phyloP scores from a whole-genome alignment of 2,797 vertebrate genomes.

The Glyptemys insculpta region DNA sequence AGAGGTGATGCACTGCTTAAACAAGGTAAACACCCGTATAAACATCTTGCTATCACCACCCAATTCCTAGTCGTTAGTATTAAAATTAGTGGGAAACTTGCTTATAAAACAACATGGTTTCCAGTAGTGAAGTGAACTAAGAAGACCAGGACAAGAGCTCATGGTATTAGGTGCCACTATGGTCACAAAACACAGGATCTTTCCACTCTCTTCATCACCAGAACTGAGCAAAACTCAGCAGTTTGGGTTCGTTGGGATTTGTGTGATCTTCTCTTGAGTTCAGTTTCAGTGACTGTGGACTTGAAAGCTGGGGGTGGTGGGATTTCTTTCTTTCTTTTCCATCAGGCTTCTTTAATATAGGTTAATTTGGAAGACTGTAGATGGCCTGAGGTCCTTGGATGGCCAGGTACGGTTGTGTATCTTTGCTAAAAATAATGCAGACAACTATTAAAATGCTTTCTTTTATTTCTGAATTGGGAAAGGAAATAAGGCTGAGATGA shows the following conservation, averaged over 20 bases:
- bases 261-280: neutral
- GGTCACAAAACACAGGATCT: neutral
- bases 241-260: neutral
- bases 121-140: neutral
- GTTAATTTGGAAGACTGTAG: neutral
- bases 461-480: neutral
- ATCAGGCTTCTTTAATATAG: neutral
- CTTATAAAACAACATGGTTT: neutral
- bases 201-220: neutral
- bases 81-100: neutral
- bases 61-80: neutral
- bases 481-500: neutral
- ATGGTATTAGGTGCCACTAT: accelerated
- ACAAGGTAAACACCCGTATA: neutral
- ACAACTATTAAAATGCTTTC: neutral
- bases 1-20: neutral
- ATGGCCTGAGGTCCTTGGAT: neutral
- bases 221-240: neutral
- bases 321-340: neutral
- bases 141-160: neutral
- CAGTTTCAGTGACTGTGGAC: neutral
- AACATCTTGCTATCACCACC: neutral
- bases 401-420: neutral
- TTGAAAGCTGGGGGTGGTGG: neutral
- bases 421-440: constrained; percentile 3